These are phyloP conservation scores for Zaprionus africanus DNA, from an alignment of 1,140 invertebrate genomes.

Conservation along the genomic window DNA sequence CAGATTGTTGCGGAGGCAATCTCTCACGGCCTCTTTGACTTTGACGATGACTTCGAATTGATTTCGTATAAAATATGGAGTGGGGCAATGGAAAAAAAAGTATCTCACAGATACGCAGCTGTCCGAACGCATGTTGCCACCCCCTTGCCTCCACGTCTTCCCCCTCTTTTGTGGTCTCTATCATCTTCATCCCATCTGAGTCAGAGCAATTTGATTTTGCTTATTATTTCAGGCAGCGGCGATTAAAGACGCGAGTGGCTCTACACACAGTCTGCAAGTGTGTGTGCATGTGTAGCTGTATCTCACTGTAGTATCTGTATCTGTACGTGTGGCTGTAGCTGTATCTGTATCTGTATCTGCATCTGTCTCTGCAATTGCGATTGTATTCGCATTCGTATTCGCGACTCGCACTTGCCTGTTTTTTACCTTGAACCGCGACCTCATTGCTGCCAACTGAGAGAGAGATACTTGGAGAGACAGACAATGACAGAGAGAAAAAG, in stretches of 20 bases:
- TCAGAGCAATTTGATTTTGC: conserved; percentile 45
- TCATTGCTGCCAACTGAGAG: conserved; percentile 12
- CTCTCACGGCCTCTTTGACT: conserved; percentile 61
- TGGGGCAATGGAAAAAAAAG: conserved; percentile 3
- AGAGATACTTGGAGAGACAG: too few relatives aligned
- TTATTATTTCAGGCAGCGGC: conserved; percentile 44
- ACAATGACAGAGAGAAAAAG: neutral
- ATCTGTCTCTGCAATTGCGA: conserved; percentile 21
- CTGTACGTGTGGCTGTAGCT: conserved; percentile 10
- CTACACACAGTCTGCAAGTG: conserved; percentile 12
- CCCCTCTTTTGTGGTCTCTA: neutral
- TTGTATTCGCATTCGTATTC: neutral
- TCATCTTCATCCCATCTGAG: neutral
- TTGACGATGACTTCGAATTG: conserved; percentile 45
- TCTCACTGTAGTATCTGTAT: neutral
- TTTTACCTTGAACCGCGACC: conserved; percentile 61
- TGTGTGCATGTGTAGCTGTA: conserved; percentile 1
- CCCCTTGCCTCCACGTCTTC: neutral
- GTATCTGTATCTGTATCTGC: conserved; percentile 12
- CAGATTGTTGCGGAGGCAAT: conserved; percentile 28
- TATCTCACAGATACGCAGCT: conserved; percentile 15
- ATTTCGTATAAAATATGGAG: conserved; percentile 43
- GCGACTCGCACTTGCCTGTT: conserved; percentile 9
- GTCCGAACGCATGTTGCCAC: neutral
- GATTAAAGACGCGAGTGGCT: conserved; percentile 50